Conservation (phyloP, 2,113 vertebrate genomes). For the Willisornis vidua region DNA sequence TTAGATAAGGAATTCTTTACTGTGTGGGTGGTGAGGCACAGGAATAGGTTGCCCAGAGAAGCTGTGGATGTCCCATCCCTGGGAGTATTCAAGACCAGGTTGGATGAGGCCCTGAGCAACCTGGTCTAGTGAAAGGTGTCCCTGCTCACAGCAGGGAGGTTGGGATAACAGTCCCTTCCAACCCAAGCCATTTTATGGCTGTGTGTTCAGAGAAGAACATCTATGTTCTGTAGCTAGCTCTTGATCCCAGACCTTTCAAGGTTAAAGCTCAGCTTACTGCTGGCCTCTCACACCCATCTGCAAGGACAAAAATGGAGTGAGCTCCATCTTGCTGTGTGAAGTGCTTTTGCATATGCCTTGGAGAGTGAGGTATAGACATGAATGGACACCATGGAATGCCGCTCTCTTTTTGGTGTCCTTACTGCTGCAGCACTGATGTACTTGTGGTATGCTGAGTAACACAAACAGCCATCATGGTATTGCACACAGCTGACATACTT, state of each 20-base stretch:
- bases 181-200: neutral
- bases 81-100: neutral
- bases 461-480: neutral
- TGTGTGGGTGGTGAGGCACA: neutral
- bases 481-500: neutral
- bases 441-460: neutral
- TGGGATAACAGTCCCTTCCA: neutral
- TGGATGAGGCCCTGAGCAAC: neutral
- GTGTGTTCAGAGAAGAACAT: neutral
- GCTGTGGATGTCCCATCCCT: neutral
- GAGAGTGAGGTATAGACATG: neutral
- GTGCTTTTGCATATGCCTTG: neutral
- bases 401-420: neutral
- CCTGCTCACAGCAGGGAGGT: neutral
- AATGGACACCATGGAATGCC: neutral
- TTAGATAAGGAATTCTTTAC: neutral
- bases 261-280: neutral
- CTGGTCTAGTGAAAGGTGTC: neutral
- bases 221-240: neutral
- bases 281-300: accelerated
- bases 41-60: neutral
- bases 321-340: neutral
- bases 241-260: neutral
- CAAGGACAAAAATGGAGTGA: neutral
- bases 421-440: neutral